Percentiles rank a stretch among this genome's conserved stretches.
Evolutionary conservation across 2,888 invertebrate species (phyloP).

Genomic region (Mycogona germanica): DNA sequence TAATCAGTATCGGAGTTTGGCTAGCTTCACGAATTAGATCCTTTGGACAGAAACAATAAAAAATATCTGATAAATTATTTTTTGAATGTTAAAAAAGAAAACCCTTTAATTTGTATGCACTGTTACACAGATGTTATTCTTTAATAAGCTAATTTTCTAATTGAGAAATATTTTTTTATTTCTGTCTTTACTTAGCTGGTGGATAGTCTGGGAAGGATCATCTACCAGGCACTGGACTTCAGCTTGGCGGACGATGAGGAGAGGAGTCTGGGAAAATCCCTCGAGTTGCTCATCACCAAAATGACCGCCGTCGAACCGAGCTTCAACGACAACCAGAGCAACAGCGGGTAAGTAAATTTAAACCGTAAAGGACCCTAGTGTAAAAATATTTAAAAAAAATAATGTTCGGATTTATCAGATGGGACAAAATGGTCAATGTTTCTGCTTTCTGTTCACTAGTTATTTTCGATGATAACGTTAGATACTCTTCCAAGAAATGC

Average conservation of each 20-base stretch:
- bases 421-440: not conserved
- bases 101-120: too few species aligned
- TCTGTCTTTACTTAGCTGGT: constrained; percentile 45
- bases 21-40: too few species aligned
- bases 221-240: constrained; percentile 82
- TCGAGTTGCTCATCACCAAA: constrained; percentile 70
- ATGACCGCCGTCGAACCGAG: constrained; percentile 50
- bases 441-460: not conserved
- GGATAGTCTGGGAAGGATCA: constrained; percentile 63
- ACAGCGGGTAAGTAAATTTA: constrained; percentile 1
- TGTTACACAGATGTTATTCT: too few species aligned
- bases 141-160: too few species aligned
- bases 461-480: not conserved
- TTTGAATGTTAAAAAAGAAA: too few species aligned
- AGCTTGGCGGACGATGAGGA: constrained; percentile 76
- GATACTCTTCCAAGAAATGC: too few species aligned
- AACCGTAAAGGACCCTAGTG: not conserved
- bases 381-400: too few species aligned
- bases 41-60: too few species aligned
- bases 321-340: not conserved
- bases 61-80: too few species aligned
- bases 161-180: not conserved
- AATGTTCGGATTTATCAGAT: not conserved
- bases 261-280: constrained; percentile 66
- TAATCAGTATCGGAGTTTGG: too few species aligned